A percentile compares a stretch with the other conserved stretches of the same genome.
phyloP scores from a whole-genome alignment of 2,888 invertebrate genomes.

The Spodoptera littoralis region DNA sequence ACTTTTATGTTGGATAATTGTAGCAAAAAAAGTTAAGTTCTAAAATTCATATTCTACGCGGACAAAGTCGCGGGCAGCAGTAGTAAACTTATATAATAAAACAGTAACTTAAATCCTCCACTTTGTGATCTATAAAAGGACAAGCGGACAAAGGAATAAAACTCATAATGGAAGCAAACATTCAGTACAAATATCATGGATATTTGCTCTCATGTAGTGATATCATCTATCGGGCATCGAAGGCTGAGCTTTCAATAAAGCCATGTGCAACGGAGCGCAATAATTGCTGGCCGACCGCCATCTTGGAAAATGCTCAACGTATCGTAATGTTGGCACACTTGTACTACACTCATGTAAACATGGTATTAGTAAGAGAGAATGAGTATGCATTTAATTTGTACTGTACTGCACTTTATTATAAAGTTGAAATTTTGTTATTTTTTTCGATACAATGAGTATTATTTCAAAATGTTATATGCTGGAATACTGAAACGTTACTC shows the following conservation, averaged over 20 bases:
- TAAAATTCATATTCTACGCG: no score
- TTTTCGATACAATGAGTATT: no score
- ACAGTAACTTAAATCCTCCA: neutral
- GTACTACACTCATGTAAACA: slow-evolving; percentile 1
- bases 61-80: no score
- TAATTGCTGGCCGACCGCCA: slow-evolving; percentile 43
- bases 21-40: no score
- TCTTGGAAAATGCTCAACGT: slow-evolving; percentile 15
- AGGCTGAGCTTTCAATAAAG: slow-evolving; percentile 43
- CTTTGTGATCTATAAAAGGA: neutral
- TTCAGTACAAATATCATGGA: neutral
- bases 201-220: slow-evolving; percentile 13
- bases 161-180: neutral
- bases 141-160: slow-evolving; percentile 4
- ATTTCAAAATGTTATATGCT: no score
- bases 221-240: slow-evolving; percentile 32
- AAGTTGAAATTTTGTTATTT: no score
- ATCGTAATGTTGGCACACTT: slow-evolving; percentile 6
- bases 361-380: neutral
- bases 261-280: slow-evolving; percentile 38
- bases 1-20: no score
- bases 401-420: no score
- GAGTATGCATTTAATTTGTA: neutral
- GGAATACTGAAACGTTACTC: no score
- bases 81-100: no score